Percentiles rank a stretch among this genome's conserved stretches.
phyloP scores from a whole-genome alignment of 2,888 invertebrate species.

The Chirona hameri region DNA sequence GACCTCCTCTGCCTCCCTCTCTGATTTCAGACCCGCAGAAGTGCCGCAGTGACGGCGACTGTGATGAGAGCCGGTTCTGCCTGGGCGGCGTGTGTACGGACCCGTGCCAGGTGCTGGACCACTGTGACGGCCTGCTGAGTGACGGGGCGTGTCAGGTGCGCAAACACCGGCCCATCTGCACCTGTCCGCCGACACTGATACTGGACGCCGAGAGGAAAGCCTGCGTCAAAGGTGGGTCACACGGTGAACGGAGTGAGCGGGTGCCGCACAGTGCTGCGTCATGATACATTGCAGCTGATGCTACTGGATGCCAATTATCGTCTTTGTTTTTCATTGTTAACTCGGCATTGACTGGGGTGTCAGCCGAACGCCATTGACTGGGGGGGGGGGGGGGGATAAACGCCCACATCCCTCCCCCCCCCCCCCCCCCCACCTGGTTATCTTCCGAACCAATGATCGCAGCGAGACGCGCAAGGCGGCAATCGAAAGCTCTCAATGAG shows the following conservation, averaged over 20 bases:
- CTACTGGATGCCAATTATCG: too few relatives aligned
- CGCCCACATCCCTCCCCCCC: too few relatives aligned
- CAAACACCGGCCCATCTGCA: conserved; percentile 37
- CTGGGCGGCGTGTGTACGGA: conserved; percentile 41
- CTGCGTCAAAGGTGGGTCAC: not conserved
- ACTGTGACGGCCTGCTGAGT: conserved; percentile 35
- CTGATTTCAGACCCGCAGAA: not conserved
- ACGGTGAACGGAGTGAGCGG: not conserved
- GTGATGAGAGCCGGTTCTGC: conserved; percentile 42
- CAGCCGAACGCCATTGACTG: too few relatives aligned
- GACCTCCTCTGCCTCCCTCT: too few relatives aligned
- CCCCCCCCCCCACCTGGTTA: too few relatives aligned
- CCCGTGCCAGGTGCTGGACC: conserved; percentile 39
- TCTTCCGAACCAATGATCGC: too few relatives aligned
- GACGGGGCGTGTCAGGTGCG: conserved; percentile 36
- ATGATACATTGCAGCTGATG: too few relatives aligned
- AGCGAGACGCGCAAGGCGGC: too few relatives aligned
- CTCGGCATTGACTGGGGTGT: too few relatives aligned
- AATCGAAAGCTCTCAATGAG: too few relatives aligned
- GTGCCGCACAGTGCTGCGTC: not conserved
- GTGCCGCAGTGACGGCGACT: conserved; percentile 41
- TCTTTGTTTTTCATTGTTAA: too few relatives aligned
- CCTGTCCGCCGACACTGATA: conserved; percentile 40
- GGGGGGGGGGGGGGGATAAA: too few relatives aligned
- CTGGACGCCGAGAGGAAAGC: conserved; percentile 36